These are phyloP conservation scores for Myotis brandtii DNA, from an alignment of 2,113 vertebrate species.

Conservation along the genomic window DNA sequence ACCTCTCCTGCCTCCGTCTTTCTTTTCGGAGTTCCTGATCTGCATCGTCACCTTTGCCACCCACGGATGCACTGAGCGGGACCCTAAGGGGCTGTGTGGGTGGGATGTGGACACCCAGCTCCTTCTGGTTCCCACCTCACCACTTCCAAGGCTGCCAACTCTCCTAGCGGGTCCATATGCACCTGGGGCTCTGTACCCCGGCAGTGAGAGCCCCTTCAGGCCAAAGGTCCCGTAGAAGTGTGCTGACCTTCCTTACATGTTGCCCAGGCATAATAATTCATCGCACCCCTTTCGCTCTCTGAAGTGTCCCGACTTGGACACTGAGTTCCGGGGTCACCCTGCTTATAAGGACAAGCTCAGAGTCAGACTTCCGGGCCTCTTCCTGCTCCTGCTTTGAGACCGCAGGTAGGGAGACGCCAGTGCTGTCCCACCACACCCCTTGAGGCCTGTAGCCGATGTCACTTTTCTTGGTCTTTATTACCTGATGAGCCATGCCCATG, in stretches of 20 bases:
- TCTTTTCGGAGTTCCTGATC: neutral
- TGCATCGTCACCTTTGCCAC: fast-evolving
- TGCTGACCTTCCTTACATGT: neutral
- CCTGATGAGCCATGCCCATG: neutral
- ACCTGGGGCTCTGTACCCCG: neutral
- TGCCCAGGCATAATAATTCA: neutral
- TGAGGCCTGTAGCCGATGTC: neutral
- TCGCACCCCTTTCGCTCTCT: neutral
- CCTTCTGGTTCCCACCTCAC: neutral
- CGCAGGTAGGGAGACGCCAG: fast-evolving
- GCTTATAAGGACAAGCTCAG: neutral
- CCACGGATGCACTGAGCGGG: fast-evolving
- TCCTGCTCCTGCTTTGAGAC: neutral
- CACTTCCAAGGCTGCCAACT: too few species aligned
- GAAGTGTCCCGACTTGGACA: neutral
- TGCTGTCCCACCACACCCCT: neutral
- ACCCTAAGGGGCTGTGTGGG: neutral
- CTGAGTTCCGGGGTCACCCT: neutral
- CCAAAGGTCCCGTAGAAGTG: neutral
- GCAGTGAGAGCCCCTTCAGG: neutral
- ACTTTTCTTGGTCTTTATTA: neutral
- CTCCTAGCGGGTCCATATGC: fast-evolving
- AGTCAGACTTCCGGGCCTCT: neutral
- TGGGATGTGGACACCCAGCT: neutral
- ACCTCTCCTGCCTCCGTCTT: neutral